phyloP scores from a whole-genome alignment of 2,888 invertebrate species.

The Loripinus fragilis region DNA sequence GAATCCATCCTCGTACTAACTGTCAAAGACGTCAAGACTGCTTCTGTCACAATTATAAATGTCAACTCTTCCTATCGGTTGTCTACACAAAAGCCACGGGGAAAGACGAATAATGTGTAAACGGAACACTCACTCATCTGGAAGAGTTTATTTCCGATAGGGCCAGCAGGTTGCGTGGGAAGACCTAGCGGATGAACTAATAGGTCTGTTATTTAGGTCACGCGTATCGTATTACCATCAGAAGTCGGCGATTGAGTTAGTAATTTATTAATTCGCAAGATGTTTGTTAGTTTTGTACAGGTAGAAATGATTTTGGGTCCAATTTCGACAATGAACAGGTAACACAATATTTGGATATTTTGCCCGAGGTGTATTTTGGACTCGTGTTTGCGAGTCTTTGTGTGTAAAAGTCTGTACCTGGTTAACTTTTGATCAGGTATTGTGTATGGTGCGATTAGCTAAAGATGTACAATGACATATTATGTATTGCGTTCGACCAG shows the following conservation, averaged over 20 bases:
- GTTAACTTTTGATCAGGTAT: constrained; percentile 10
- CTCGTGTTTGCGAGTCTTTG: not conserved
- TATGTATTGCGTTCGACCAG: no score
- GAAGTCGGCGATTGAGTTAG: constrained; percentile 34
- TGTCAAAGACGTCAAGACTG: constrained; percentile 14
- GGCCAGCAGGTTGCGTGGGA: constrained; percentile 56
- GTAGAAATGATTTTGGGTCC: constrained; percentile 19
- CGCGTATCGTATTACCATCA: constrained; percentile 41
- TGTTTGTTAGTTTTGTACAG: constrained; percentile 20
- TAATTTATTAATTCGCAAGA: constrained; percentile 44
- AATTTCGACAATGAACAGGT: constrained; percentile 18
- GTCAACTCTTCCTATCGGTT: constrained; percentile 18
- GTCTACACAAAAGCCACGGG: constrained; percentile 34
- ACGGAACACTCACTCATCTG: constrained; percentile 64
- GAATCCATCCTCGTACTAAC: not conserved
- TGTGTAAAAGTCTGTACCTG: constrained; percentile 2
- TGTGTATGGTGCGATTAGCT: no score
- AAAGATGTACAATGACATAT: no score
- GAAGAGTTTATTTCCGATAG: constrained; percentile 59
- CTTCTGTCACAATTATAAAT: constrained; percentile 6
- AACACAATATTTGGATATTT: constrained; percentile 10
- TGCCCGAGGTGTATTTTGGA: not conserved
- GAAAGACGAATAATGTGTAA: constrained; percentile 62
- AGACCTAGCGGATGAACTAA: constrained; percentile 36
- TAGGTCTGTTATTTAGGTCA: constrained; percentile 44